phyloP scores from a whole-genome alignment of 30 jellyfish, hydroid and myxozoan genomes.

The Sanderia malayensis region DNA sequence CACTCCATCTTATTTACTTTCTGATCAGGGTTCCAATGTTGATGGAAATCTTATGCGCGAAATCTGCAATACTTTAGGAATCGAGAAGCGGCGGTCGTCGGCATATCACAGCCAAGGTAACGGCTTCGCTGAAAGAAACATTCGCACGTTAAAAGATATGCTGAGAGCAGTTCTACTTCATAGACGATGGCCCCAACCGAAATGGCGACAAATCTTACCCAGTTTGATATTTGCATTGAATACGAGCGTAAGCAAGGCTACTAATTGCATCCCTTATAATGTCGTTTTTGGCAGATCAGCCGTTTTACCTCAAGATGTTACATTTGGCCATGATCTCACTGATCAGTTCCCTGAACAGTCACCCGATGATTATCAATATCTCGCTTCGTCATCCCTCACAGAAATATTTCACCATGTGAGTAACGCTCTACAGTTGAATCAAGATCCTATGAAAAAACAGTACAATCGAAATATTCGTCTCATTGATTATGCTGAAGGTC shows the following conservation, averaged over 20 bases:
- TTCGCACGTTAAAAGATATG: too few species aligned
- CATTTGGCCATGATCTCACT: constrained; percentile 16
- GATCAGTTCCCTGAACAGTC: not conserved
- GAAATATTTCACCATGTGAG: constrained; percentile 3
- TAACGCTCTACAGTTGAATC: constrained; percentile 8
- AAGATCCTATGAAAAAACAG: constrained; percentile 31
- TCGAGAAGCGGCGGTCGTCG: constrained; percentile 35
- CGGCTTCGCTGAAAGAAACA: too few species aligned
- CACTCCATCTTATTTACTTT: constrained; percentile 19
- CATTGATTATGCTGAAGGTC: too few species aligned
- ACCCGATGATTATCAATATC: constrained; percentile 7
- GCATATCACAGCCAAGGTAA: too few species aligned
- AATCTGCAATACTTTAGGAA: too few species aligned
- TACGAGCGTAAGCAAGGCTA: constrained; percentile 45
- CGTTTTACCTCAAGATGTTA: constrained; percentile 35
- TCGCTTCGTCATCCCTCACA: not conserved
- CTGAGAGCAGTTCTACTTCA: too few species aligned
- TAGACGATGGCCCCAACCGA: constrained; percentile 21
- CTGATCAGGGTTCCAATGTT: constrained; percentile 54
- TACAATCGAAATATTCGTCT: constrained; percentile 51
- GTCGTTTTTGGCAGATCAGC: constrained; percentile 44
- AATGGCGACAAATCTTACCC: constrained; percentile 29
- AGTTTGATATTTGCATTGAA: constrained; percentile 32
- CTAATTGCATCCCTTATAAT: constrained; percentile 31
- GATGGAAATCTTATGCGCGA: constrained; percentile 40